Base-by-base conservation (phyloP, 2,113 vertebrate species). In the Sebastes fasciatus region DNA sequence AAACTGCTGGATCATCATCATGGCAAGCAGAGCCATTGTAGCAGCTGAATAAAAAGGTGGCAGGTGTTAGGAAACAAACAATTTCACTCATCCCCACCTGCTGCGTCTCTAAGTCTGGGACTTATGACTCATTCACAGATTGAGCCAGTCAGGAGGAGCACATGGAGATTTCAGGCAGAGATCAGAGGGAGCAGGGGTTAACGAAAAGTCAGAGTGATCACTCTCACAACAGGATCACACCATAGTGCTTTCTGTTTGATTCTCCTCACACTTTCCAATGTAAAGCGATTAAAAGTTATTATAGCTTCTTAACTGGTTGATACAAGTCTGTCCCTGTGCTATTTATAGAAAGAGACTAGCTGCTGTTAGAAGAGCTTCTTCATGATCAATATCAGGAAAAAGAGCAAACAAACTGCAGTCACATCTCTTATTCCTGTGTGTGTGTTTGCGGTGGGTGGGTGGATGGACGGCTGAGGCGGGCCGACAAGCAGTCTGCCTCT, bases 91-190 rank as follows among this genome's bases (percentile, higher is more conserved):
- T 76, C 45, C 54, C 68, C 58, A 79, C 82, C 87, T 82, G 74
- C 84, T 68, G 84, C 12, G 19, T 51, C 74, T 3, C 74, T 67
- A 57, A 86, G 52, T 78, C 80, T 55, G 66, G 66, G 76, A 88
- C 74, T 86, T 74, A 72, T 91, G 89, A 91, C 79, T 91, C 90
- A 88, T 76, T 72, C 85, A 49, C 84, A 80, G 77, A 87, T 54
- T 51, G 83, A 89, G 84, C 52, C 77, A 72, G 86, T 88, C 80
- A 63, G 77, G 55, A 80, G 79, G 82, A 90, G 90, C 84, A 91
- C 89, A 92, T 65, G 65, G 46, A 90, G 65, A 62, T 72, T 85
- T 82, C 34, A 80, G 79, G 12, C 23, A 67, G 64, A 86, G 74
- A 90, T 92, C 72, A 86, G 72, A 92, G 71, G 2, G 8, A 80